Evolutionary conservation across 1,140 invertebrate species (phyloP).

Genomic region (Drosophila gunungcola): DNA sequence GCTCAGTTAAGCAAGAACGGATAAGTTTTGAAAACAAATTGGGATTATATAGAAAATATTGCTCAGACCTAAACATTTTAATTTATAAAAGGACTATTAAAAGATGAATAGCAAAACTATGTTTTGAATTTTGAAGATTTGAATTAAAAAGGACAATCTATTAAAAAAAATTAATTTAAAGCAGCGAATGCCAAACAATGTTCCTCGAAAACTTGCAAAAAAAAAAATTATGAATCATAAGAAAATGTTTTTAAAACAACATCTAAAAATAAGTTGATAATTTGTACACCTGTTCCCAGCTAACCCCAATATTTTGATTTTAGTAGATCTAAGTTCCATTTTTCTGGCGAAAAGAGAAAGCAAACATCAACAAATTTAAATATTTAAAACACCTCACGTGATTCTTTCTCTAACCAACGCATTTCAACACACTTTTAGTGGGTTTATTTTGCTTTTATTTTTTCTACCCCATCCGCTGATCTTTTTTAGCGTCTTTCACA

Average conservation of each 20-base stretch:
- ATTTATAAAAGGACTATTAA: neutral
- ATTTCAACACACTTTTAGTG: slow-evolving; percentile 41
- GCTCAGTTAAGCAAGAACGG: neutral
- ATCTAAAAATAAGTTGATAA: slow-evolving; percentile 1
- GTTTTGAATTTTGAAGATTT: too few species aligned
- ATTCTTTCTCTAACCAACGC: slow-evolving; percentile 10
- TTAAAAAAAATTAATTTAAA: neutral
- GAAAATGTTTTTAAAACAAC: slow-evolving; percentile 4
- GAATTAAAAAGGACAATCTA: neutral
- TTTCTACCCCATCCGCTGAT: slow-evolving; percentile 12
- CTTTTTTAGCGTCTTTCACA: slow-evolving; percentile 55
- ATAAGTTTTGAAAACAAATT: neutral
- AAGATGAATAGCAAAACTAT: too few species aligned
- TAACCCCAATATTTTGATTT: neutral
- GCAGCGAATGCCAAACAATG: too few species aligned
- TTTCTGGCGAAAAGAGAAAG: neutral
- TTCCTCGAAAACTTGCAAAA: neutral
- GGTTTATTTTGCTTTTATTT: slow-evolving; percentile 1
- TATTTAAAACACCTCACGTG: slow-evolving; percentile 34
- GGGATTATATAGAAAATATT: neutral
- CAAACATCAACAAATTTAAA: neutral
- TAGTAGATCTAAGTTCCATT: slow-evolving; percentile 6
- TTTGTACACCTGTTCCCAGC: neutral
- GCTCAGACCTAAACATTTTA: too few species aligned
- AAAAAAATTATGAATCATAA: neutral